Conservation (phyloP, 2,113 vertebrate species). For the Rynchops niger region DNA sequence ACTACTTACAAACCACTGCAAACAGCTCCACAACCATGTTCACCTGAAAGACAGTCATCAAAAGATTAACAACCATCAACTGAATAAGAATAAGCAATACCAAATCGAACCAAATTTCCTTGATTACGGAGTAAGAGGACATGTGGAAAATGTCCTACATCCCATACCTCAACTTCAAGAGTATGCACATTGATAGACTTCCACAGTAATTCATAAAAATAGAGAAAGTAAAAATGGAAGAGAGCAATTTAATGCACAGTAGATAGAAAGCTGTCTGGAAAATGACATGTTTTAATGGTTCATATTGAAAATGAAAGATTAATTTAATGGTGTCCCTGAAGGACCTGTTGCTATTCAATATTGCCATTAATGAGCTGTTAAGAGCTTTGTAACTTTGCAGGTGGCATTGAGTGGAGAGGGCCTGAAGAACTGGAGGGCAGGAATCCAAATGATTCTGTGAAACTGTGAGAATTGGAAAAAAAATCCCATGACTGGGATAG, state of each 20-base stretch:
- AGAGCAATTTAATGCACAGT: background rate
- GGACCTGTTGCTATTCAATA: background rate
- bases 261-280: background rate
- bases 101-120: background rate
- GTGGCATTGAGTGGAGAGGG: background rate
- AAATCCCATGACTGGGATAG: background rate
- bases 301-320: background rate
- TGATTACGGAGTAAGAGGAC: background rate
- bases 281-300: background rate
- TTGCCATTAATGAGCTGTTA: background rate
- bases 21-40: background rate
- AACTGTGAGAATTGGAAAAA: background rate
- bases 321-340: background rate
- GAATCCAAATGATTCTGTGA: background rate
- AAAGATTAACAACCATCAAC: background rate
- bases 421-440: background rate
- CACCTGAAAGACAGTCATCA: background rate
- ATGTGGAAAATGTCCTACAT: background rate
- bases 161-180: background rate
- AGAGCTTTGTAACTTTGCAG: background rate
- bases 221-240: background rate
- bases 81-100: background rate
- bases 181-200: background rate
- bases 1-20: background rate
- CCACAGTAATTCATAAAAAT: background rate